Percentiles rank a stretch among this genome's conserved stretches.
These are phyloP conservation scores for Hirundichthys speculiger DNA, from an alignment of 2,113 vertebrate genomes.

Conservation along the genomic window DNA sequence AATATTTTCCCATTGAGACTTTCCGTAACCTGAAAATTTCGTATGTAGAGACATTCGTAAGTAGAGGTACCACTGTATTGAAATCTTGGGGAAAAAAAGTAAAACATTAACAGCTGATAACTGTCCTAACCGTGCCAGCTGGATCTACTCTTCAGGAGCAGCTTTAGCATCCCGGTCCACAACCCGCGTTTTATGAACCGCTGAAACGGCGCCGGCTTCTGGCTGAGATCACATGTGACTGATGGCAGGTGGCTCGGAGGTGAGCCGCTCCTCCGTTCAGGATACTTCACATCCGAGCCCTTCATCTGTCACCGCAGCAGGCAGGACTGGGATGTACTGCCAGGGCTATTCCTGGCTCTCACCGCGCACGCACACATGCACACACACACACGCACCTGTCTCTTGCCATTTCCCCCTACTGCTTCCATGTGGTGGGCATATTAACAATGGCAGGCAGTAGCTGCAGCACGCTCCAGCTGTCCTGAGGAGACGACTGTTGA, in stretches of 20 bases:
- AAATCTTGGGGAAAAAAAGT: too few relatives aligned
- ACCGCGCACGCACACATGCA: slow-evolving; percentile 21
- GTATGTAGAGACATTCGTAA: too few relatives aligned
- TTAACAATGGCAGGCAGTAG: slow-evolving; percentile 61
- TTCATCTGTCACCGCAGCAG: slow-evolving; percentile 53
- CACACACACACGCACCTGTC: slow-evolving; percentile 40
- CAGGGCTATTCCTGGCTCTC: slow-evolving; percentile 61
- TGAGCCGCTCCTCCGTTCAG: slow-evolving; percentile 26
- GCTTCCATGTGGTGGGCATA: slow-evolving; percentile 43
- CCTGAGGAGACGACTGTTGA: slow-evolving; percentile 35
- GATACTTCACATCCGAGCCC: slow-evolving; percentile 27
- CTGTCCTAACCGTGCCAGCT: too few relatives aligned
- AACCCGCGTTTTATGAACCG: slow-evolving; percentile 1
- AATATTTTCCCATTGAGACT: too few relatives aligned
- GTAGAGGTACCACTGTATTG: too few relatives aligned
- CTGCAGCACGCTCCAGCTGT: slow-evolving; percentile 54
- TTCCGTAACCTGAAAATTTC: too few relatives aligned
- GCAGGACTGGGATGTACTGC: slow-evolving; percentile 39
- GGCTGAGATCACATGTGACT: slow-evolving; percentile 45
- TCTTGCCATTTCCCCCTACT: slow-evolving; percentile 32
- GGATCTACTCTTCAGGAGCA: too few relatives aligned
- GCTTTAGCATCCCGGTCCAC: not conserved
- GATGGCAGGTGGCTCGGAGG: slow-evolving; percentile 47
- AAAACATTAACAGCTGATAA: too few relatives aligned
- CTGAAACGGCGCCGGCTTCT: not conserved